Conservation (phyloP, 2,888 invertebrate species). For the Drosophila lacicola region DNA sequence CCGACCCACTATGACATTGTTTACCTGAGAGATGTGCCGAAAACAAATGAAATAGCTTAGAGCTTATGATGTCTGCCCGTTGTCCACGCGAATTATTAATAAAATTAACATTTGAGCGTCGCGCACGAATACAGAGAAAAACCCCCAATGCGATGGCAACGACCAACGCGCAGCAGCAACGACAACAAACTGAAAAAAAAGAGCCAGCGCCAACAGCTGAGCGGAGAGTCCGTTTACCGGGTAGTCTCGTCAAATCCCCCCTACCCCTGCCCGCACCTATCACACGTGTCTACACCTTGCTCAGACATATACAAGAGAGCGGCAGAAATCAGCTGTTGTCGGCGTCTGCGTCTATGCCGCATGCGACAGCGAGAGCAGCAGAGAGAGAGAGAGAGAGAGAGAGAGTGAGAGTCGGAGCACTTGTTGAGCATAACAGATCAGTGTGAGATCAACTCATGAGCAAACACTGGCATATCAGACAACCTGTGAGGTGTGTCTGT, state of each 20-base stretch:
- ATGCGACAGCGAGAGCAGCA: background rate
- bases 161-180: slow-evolving; percentile 50
- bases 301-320: background rate
- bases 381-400: slow-evolving; percentile 4
- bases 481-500: background rate
- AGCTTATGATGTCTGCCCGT: slow-evolving; percentile 12
- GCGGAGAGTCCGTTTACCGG: slow-evolving; percentile 30
- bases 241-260: slow-evolving; percentile 14
- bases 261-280: background rate
- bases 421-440: slow-evolving; percentile 49
- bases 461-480: background rate
- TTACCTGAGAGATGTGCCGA: background rate
- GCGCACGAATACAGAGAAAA: slow-evolving; percentile 8
- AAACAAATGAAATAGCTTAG: background rate
- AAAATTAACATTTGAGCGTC: slow-evolving; percentile 25
- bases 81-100: slow-evolving; percentile 34
- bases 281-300: background rate
- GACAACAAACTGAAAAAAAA: slow-evolving; percentile 51
- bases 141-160: slow-evolving; percentile 17
- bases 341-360: slow-evolving; percentile 12
- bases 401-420: slow-evolving; percentile 21
- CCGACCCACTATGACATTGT: background rate
- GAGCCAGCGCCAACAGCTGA: slow-evolving; percentile 46
- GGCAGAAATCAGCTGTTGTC: slow-evolving; percentile 41
- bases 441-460: background rate